These are phyloP conservation scores for Psittacula cyanocephala DNA, from an alignment of 2,113 vertebrate genomes.

Conservation along the genomic window DNA sequence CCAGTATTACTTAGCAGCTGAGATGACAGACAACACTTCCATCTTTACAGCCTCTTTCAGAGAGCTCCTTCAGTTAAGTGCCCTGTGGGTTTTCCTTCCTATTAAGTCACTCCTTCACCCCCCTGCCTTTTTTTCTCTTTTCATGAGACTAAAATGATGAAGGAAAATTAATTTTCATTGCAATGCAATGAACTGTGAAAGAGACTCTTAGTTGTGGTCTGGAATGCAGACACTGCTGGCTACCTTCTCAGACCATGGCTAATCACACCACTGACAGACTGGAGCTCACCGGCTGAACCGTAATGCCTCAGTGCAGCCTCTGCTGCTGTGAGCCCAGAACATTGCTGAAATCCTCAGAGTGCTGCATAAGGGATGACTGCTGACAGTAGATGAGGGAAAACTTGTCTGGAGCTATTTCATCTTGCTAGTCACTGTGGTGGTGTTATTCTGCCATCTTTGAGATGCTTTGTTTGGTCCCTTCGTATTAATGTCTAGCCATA, in stretches of 20 bases:
- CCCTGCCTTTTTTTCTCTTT: not conserved
- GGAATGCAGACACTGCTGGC: conserved; percentile 57
- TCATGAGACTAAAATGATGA: not conserved
- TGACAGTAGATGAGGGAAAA: not conserved
- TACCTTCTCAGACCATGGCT: conserved; percentile 61
- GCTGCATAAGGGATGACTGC: not conserved
- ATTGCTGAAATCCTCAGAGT: not conserved
- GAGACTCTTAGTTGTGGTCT: conserved; percentile 58
- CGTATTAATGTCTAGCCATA: not conserved
- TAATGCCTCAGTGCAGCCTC: not conserved
- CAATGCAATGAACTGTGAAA: conserved; percentile 56
- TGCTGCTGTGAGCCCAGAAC: not conserved
- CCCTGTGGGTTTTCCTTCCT: conserved; percentile 24
- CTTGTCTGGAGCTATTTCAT: not conserved
- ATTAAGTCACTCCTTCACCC: not conserved
- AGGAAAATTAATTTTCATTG: conserved; percentile 67
- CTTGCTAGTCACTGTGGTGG: not conserved
- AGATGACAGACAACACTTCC: conserved; percentile 62
- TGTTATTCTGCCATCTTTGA: not conserved
- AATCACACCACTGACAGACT: conserved; percentile 64
- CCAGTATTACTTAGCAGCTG: conserved; percentile 21
- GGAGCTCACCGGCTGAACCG: not conserved
- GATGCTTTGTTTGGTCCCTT: not conserved
- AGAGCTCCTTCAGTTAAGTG: conserved; percentile 26
- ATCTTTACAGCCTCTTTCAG: conserved; percentile 37